Percentiles rank a stretch among this genome's conserved stretches.
Evolutionary conservation across 2,888 invertebrate species (phyloP).

Genomic region (Iselma pallidipennis): DNA sequence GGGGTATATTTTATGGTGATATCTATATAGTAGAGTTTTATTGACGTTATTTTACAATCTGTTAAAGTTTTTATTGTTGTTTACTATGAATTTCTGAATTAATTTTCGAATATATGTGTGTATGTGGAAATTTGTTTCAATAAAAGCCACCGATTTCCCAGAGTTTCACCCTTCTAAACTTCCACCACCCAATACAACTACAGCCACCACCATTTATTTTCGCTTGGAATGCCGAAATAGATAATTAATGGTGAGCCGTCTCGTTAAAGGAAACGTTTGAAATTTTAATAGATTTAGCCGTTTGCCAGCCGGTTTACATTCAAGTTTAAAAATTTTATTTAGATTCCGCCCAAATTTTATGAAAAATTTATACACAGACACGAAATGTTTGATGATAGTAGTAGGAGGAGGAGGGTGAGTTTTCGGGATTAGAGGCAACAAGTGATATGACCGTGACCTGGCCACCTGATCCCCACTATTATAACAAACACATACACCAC

Average conservation of each 20-base stretch:
- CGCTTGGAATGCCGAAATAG: neutral
- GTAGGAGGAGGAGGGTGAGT: no score
- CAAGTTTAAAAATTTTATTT: no score
- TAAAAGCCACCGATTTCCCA: neutral
- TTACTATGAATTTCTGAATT: neutral
- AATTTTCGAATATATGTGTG: neutral
- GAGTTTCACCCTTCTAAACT: no score
- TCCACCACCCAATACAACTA: no score
- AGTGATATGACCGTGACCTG: neutral
- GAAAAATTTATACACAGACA: no score
- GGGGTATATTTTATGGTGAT: neutral
- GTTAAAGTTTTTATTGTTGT: neutral
- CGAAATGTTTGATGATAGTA: no score
- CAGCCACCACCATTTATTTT: neutral
- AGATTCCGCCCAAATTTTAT: no score
- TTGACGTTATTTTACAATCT: neutral
- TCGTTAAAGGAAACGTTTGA: neutral
- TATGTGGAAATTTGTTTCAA: neutral
- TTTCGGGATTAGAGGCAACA: no score
- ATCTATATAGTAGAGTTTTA: neutral
- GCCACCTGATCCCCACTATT: neutral
- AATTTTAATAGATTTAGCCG: neutral
- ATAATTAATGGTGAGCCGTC: neutral
- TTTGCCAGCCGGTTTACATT: no score
- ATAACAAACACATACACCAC: no score